Evolutionary conservation across 2,113 vertebrate genomes (phyloP), one percentile per base, ranked within the genome.

Genomic region (Mustelus asterias): DNA sequence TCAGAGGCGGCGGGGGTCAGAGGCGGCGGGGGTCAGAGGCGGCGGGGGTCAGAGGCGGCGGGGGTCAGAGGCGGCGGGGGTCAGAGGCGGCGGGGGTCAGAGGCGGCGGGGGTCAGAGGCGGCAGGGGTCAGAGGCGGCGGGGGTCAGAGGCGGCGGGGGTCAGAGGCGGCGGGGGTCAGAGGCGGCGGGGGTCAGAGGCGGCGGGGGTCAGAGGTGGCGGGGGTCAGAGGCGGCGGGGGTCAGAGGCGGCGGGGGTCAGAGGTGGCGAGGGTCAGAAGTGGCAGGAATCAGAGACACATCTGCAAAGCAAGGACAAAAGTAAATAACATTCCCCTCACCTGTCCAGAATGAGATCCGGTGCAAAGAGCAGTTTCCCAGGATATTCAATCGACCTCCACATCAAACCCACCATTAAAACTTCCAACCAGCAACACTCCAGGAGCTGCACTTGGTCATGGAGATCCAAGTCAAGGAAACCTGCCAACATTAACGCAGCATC

Each of bases 371-470:
- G 98, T 96, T 99, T 99, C 60, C 99, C 99, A 0, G 99, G 99
- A 96, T 99, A 98, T 96, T 99, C 98, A 0, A 99, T 99, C 0
- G 99, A 99, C 96, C 99, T 98, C 99, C 99, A 99, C 98, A 99
- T 99, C 96, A 99, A 98, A 37, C 99, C 99, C 97, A 99, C 94
- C 99, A 99, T 99, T 67, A 99, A 96, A 95, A 99, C 98, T 97
- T 99, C 99, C 98, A 99, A 96, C 99, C 99, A 99, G 97, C 99
- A 99, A 97, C 98, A 98, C 97, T 99, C 99, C 96, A 99, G 96
- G 96, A 99, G 98, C 94, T 98, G 98, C 44, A 99, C 99, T 97
- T 99, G 99, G 96, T 99, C 98, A 0, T 98, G 97, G 2, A 99
- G 97, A 95, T 98, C 98, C 96, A 99, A 97, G 96, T 99, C 98